Evolutionary conservation across 2,113 vertebrate species (phyloP), one percentile per base, ranked within the genome.

Genomic region (Ophiodon elongatus): DNA sequence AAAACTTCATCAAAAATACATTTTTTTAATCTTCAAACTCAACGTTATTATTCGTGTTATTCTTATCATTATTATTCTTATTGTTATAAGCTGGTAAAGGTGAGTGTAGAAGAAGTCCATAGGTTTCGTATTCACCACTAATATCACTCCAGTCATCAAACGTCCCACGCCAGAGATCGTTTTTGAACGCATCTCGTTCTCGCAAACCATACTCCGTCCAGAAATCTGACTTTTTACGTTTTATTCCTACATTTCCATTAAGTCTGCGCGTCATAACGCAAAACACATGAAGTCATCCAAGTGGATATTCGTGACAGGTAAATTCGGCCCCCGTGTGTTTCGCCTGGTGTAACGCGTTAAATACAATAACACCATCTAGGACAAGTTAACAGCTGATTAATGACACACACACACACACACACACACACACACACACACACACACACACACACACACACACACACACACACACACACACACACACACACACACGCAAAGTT

Each of bases 101-200:
- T 14, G n/a, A 37, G 39, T 15, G 59, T 15, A 19, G 23, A 6
- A 29, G 13, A 29, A 5, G 14, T 76, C 19, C 19, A 23, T 77
- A 77, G 39, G 77, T 84, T 87, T 87, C 81, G 23, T 33, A 80
- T 87, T 19, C 79, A 47, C 19, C 33, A 6, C 15, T 5, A 6
- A 21, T 5, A 9, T 0, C 37, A 31, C 6, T 52, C 37, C 37
- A 33, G 14, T 33, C 11, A 10, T 41, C 0, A 31, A 63, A 15
- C 63, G 71, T 25, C 66, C 27, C 21, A 10, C 57, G 8, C 2
- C 5, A 25, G 17, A 23, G 35, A 47, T 5, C 54, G 54, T 27
- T 11, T 2, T n/a, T 57, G 54, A 57, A 57, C 52, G 5, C 52
- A 56, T 6, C n/a, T 14, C 2, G 19, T 15, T 43, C 14, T 33